phyloP scores from a whole-genome alignment of 1,140 invertebrate species.

The Portunus trituberculatus region DNA sequence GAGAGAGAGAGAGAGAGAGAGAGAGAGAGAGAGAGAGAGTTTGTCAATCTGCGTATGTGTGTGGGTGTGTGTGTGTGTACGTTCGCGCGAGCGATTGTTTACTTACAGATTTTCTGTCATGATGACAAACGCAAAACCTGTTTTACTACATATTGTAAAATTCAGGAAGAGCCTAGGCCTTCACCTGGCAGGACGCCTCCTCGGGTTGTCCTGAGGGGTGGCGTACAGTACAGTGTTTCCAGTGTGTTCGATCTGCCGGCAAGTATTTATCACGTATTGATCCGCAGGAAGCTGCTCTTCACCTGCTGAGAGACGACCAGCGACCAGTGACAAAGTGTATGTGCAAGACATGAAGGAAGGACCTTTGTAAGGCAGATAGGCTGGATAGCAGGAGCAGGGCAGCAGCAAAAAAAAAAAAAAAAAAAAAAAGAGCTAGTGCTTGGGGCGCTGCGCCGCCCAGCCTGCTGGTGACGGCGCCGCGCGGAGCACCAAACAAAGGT shows the following conservation, averaged over 20 bases:
- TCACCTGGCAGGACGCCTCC: not conserved
- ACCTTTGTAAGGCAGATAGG: not conserved
- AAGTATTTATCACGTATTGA: slow-evolving; percentile 3
- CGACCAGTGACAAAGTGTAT: not conserved
- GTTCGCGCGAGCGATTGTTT: not conserved
- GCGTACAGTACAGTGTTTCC: not conserved
- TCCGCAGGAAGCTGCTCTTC: not conserved
- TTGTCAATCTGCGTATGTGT: not conserved
- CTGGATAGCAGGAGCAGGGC: not conserved
- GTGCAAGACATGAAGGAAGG: not conserved
- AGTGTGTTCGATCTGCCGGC: not conserved
- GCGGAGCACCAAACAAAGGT: slow-evolving; percentile 1
- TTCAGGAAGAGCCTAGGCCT: not conserved
- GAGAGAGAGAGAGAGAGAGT: not conserved
- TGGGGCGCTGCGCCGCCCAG: not conserved
- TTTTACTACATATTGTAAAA: too few species aligned
- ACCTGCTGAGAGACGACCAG: not conserved
- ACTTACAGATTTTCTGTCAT: not conserved
- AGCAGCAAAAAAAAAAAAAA: not conserved
- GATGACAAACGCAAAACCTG: too few species aligned
- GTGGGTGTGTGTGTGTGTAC: not conserved
- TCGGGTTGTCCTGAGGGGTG: not conserved
- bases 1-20: too few species aligned
- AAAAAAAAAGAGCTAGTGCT: not conserved
- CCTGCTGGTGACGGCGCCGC: not conserved